Evolutionary conservation across 1,140 invertebrate genomes (phyloP).

Genomic region (Littorina saxatilis): DNA sequence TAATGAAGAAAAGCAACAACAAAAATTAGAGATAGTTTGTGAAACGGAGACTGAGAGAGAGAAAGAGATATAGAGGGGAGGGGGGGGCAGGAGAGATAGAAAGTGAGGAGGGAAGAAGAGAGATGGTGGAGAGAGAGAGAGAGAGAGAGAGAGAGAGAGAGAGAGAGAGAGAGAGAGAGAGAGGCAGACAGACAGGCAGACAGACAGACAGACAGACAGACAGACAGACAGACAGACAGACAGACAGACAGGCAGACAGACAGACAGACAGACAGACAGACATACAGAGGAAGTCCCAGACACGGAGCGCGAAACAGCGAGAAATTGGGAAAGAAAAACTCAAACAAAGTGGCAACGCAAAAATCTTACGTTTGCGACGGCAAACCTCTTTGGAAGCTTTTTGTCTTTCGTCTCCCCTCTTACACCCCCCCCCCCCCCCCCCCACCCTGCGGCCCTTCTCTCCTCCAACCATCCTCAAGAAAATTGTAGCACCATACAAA

Average conservation of each 20-base stretch:
- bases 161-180: slow-evolving; percentile 15
- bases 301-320: neutral
- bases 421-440: too few relatives aligned
- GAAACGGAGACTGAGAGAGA: too few relatives aligned
- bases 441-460: too few relatives aligned
- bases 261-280: neutral
- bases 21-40: too few relatives aligned
- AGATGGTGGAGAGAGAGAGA: slow-evolving; percentile 10
- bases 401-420: too few relatives aligned
- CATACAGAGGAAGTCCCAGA: neutral
- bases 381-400: too few relatives aligned
- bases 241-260: slow-evolving; percentile 1
- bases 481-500: too few relatives aligned
- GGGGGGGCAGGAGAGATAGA: slow-evolving; percentile 7
- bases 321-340: slow-evolving; percentile 2
- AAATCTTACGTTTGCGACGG: too few relatives aligned
- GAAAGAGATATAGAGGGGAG: too few relatives aligned
- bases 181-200: neutral
- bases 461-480: too few relatives aligned
- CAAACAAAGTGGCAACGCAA: neutral
- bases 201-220: neutral
- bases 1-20: too few relatives aligned
- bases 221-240: neutral
- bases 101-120: neutral
- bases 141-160: slow-evolving; percentile 24